phyloP scores from a whole-genome alignment of 2,797 vertebrate species.

The Ptychadena robeensis region DNA sequence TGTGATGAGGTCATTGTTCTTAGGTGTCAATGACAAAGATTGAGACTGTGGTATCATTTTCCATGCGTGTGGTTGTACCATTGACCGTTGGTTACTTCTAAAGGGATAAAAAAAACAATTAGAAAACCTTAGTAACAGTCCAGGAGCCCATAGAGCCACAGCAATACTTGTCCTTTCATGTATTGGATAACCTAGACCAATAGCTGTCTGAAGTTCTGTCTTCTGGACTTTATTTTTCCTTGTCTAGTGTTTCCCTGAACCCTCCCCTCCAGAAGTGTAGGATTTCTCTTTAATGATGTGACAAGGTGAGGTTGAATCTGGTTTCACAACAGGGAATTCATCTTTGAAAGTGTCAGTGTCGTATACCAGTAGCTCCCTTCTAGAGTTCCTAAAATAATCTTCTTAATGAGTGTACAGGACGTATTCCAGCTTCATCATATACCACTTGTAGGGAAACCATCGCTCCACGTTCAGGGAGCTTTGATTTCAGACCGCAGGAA shows the following conservation, averaged over 20 bases:
- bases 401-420: constrained; percentile 15
- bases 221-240: no score
- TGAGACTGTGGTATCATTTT: no score
- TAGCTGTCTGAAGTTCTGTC: no score
- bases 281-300: constrained; percentile 1
- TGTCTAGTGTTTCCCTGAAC: background rate
- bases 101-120: no score
- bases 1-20: no score
- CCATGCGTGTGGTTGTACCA: no score
- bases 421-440: constrained; percentile 4
- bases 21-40: no score
- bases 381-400: constrained; percentile 34
- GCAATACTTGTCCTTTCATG: no score
- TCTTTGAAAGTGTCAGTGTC: constrained; percentile 31
- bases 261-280: background rate
- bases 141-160: no score
- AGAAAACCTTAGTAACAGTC: no score
- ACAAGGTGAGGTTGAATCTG: background rate
- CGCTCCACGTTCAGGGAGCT: background rate
- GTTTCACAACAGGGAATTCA: constrained; percentile 27
- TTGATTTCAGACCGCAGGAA: constrained; percentile 2
- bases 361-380: constrained; percentile 45
- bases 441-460: constrained; percentile 14
- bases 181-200: no score
- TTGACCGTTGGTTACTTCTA: no score